Conservation (phyloP, 2,797 vertebrate genomes). For the Ciconia nigra region DNA sequence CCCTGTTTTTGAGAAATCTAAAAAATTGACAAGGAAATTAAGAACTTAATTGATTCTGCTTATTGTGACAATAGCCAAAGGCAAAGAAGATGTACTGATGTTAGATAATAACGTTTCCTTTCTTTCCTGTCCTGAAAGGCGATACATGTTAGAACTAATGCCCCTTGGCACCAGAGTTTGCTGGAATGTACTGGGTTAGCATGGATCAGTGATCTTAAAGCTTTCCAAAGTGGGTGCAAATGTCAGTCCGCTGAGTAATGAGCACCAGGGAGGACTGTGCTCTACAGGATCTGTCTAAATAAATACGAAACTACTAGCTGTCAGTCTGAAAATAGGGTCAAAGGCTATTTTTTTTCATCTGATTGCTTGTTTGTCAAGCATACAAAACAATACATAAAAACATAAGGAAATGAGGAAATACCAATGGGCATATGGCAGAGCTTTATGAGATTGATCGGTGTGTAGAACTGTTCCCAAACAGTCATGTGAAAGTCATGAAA, state of each 20-base stretch:
- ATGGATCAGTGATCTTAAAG: conserved; percentile 70
- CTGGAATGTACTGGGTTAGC: conserved; percentile 64
- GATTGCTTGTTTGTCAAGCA: conserved; percentile 24
- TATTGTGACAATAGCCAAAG: background rate
- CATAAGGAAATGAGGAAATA: conserved; percentile 26
- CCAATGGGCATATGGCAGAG: background rate
- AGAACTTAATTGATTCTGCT: background rate
- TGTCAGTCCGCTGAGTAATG: conserved; percentile 59
- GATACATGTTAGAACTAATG: conserved; percentile 53
- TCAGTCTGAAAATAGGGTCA: conserved; percentile 24
- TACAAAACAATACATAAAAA: background rate
- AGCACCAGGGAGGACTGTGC: conserved; percentile 34
- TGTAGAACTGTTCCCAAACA: background rate
- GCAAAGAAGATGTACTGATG: conserved; percentile 30
- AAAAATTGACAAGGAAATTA: background rate
- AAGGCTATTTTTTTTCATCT: conserved; percentile 9
- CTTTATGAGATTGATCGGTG: background rate
- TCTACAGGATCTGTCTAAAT: conserved; percentile 44
- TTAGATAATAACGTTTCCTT: conserved; percentile 20
- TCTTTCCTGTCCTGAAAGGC: conserved; percentile 53
- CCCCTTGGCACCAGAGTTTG: conserved; percentile 49
- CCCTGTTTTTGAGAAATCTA: background rate
- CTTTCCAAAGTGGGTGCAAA: conserved; percentile 63
- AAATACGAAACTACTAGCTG: conserved; percentile 5
- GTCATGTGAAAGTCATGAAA: background rate